Base-by-base conservation (phyloP, 2,113 vertebrate species). In the Brachyhypopomus occidentalis region DNA sequence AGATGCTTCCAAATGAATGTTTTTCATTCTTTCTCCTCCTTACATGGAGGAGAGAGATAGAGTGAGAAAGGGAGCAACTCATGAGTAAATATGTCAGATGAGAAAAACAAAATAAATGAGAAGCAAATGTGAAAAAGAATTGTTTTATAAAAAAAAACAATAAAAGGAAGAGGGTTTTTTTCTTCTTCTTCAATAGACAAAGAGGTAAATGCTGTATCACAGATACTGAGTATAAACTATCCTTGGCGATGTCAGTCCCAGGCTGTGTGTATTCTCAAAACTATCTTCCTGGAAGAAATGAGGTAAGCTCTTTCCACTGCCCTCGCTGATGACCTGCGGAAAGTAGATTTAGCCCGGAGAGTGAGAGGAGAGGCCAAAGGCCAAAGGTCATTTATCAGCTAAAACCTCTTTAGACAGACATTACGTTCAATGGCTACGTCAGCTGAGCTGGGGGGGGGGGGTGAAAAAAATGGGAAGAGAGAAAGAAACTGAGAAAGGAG, bases 401-500 rank as follows among this genome's bases (percentile, higher is more conserved):
- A 52, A 80, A 84, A 82, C 67, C 76, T 77, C 23, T 80, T 23
- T 72, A 63, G 30, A 80, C 52, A 12, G 41, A 69, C 36, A 58
- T 34, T 77, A 79, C 69, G 17, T 55, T 75, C 70, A 71, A 70
- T 67, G 60, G 73, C 64, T 82, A 75, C 64, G 22, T 58, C 38
- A 38, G 16, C 23, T 59, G 5, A 63, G 66, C 34, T 12, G 45
- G 12, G 45, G 45, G 12, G 45, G 45, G 45, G 12, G 45, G 12
- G 45, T 52, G 45, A 80, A 27, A 27, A 70, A 48, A 38, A 27
- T 2, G 1, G 62, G 23, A 55, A 58, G 23, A 77, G 45, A 77
- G 30, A 7, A 62, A n/a, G 20, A 69, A 20, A 75, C 12, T 36
- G 45, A 75, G 27, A 76, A 9, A 70, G 20, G 9, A 27, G 69